Conservation (phyloP, 2,888 invertebrate species). For the Entomobrya proxima region DNA sequence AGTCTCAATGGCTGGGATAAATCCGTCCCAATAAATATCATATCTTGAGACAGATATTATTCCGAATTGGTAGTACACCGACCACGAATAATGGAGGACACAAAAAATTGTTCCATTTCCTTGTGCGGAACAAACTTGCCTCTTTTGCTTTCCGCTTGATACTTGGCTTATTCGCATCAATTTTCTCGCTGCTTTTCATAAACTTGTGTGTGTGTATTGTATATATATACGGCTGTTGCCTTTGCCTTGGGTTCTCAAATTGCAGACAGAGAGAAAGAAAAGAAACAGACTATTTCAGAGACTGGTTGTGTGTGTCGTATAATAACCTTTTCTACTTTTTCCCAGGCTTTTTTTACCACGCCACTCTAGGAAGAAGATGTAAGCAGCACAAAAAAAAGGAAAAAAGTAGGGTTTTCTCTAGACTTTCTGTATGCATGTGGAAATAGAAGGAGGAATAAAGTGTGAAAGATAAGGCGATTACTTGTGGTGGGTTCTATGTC, state of each 20-base stretch:
- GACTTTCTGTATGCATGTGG: conserved; percentile 1
- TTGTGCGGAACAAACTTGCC: neutral
- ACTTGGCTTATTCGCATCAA: conserved; percentile 26
- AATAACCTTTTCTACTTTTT: too few relatives aligned
- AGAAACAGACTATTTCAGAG: too few relatives aligned
- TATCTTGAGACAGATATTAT: conserved; percentile 28
- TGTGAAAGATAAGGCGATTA: conserved; percentile 75
- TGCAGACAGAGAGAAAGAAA: too few relatives aligned
- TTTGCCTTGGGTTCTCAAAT: neutral
- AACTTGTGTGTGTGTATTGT: neutral
- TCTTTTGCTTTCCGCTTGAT: neutral
- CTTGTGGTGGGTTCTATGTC: too few relatives aligned
- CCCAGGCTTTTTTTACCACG: too few relatives aligned
- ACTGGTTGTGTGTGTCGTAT: too few relatives aligned
- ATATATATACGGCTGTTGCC: too few relatives aligned
- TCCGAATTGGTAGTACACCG: neutral
- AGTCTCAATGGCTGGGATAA: conserved; percentile 12
- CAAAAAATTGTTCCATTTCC: neutral
- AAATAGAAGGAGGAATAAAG: conserved; percentile 71
- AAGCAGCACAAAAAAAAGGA: neutral
- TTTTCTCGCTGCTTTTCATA: conserved; percentile 14
- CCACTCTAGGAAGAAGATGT: neutral
- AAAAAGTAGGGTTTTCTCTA: too few relatives aligned
- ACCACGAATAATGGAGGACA: neutral
- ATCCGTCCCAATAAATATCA: conserved; percentile 36